Conservation (phyloP, 1,140 invertebrate genomes). For the Armadillidium nasatum region DNA sequence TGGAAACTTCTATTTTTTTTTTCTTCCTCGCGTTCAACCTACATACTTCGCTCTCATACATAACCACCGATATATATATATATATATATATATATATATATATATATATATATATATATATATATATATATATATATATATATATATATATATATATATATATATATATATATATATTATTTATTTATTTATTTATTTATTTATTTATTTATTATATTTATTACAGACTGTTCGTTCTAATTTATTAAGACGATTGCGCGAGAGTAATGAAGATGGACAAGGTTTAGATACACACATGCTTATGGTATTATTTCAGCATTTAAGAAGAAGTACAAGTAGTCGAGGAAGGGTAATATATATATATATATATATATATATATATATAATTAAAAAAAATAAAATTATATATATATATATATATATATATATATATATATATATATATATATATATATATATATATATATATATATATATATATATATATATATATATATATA, state of each 20-base stretch:
- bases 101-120: too few relatives aligned
- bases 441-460: conserved; percentile 14
- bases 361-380: conserved; percentile 4
- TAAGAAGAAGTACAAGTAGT: not conserved
- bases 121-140: too few relatives aligned
- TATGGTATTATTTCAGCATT: not conserved
- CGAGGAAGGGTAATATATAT: conserved; percentile 1
- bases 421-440: conserved; percentile 1
- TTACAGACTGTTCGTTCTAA: not conserved
- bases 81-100: too few relatives aligned
- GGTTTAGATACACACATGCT: not conserved
- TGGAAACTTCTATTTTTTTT: too few relatives aligned
- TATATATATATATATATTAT: conserved; percentile 4
- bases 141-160: not conserved
- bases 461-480: conserved; percentile 3
- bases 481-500: too few relatives aligned
- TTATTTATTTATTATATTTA: not conserved
- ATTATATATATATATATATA: conserved; percentile 3
- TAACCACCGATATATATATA: too few relatives aligned
- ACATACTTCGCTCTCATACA: too few relatives aligned
- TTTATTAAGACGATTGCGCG: not conserved
- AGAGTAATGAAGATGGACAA: not conserved
- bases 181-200: not conserved
- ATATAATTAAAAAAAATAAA: not conserved
- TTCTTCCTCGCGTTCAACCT: too few relatives aligned